phyloP scores from a whole-genome alignment of 2,888 invertebrate genomes.

The Ommatoiulus sabulosus region DNA sequence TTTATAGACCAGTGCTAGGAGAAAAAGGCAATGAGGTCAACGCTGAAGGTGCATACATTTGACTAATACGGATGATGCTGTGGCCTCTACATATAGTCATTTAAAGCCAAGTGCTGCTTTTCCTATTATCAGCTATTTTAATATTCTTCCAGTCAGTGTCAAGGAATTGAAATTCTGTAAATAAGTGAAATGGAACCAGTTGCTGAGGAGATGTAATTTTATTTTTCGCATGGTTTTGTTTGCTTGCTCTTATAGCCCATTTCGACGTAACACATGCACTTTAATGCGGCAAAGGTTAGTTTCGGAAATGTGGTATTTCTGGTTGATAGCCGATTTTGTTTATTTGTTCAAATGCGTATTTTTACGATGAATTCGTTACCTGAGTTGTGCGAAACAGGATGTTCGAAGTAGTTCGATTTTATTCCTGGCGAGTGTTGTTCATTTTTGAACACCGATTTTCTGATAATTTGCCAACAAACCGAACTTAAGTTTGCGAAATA shows the following conservation, averaged over 20 bases:
- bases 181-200: neutral
- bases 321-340: too few species aligned
- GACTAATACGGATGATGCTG: neutral
- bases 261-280: neutral
- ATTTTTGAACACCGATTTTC: neutral
- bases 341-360: too few species aligned
- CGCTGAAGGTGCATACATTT: neutral
- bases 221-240: neutral
- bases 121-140: neutral
- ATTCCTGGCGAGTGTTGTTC: neutral
- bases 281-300: neutral
- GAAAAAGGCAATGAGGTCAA: conserved; percentile 18
- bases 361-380: too few species aligned
- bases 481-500: neutral
- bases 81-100: conserved; percentile 21
- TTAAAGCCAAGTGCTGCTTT: conserved; percentile 15
- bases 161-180: neutral
- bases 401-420: neutral
- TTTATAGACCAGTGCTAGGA: neutral
- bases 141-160: conserved; percentile 41
- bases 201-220: neutral
- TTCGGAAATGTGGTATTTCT: neutral
- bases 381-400: neutral
- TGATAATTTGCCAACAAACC: neutral
- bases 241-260: neutral